phyloP scores from a whole-genome alignment of 2,797 vertebrate genomes.

The Nothura maculosa region DNA sequence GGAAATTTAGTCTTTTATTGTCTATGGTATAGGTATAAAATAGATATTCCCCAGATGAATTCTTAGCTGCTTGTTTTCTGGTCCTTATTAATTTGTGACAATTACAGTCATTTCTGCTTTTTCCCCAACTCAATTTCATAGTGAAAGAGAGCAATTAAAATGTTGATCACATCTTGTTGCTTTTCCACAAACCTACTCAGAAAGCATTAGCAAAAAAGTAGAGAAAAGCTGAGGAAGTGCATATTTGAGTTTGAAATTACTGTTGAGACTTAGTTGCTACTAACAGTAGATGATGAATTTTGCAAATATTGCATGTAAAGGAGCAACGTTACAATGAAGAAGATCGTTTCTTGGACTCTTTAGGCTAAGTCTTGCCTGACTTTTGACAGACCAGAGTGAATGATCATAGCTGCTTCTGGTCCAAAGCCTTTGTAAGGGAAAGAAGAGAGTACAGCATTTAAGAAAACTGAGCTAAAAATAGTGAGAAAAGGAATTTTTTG shows the following conservation, averaged over 20 bases:
- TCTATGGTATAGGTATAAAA: background rate
- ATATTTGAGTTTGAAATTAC: background rate
- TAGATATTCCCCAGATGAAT: background rate
- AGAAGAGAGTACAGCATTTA: background rate
- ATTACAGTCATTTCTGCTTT: background rate
- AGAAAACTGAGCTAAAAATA: background rate
- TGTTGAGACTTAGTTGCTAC: background rate
- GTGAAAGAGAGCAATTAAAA: background rate
- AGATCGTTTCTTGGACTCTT: background rate
- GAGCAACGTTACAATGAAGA: background rate
- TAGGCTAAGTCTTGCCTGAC: background rate
- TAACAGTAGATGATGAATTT: background rate
- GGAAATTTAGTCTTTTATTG: background rate
- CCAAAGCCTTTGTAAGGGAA: background rate
- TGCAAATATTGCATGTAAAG: background rate
- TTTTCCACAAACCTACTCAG: background rate
- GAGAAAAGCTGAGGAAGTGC: fast-evolving
- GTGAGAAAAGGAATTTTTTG: background rate
- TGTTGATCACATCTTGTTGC: background rate
- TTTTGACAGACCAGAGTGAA: background rate
- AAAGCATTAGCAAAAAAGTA: background rate
- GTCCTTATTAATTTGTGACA: background rate
- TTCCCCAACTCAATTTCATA: background rate
- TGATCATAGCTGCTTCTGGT: background rate
- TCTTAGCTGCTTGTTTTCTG: background rate